Evolutionary conservation across 2,888 invertebrate species (phyloP).

Genomic region (Ditula angustiorana): DNA sequence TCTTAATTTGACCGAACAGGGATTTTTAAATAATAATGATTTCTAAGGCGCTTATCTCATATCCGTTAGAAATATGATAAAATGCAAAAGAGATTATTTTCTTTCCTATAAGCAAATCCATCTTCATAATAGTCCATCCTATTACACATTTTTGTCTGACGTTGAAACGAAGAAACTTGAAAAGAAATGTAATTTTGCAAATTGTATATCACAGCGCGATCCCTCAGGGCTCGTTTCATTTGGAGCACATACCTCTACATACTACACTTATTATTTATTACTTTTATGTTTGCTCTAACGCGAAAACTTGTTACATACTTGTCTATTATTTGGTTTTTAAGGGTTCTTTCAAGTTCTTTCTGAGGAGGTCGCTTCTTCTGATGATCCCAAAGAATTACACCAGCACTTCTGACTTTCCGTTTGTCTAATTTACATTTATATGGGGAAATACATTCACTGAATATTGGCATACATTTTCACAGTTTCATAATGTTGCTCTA

Average conservation of each 20-base stretch:
- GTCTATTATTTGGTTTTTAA: constrained; percentile 38
- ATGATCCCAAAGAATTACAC: constrained; percentile 19
- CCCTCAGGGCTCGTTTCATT: constrained; percentile 56
- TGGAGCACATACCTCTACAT: constrained; percentile 45
- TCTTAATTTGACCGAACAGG: neutral
- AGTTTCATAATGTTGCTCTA: neutral
- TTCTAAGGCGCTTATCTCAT: constrained; percentile 11
- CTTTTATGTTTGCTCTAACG: constrained; percentile 45
- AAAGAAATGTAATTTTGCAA: constrained; percentile 65
- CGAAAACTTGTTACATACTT: constrained; percentile 38
- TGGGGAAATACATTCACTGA: neutral
- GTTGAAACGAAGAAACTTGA: constrained; percentile 55
- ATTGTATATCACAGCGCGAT: constrained; percentile 60
- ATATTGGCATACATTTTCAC: neutral
- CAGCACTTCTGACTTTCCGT: neutral
- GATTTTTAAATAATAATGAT: constrained; percentile 9
- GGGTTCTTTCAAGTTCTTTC: constrained; percentile 33
- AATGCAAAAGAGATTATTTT: constrained; percentile 43
- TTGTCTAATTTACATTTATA: neutral
- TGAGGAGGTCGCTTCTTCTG: neutral
- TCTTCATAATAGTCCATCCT: constrained; percentile 53
- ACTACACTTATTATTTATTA: constrained; percentile 57
- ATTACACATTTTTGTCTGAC: constrained; percentile 54
- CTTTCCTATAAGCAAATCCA: constrained; percentile 51
- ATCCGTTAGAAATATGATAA: constrained; percentile 18